phyloP scores from a whole-genome alignment of 2,888 invertebrate genomes.

The Mylabris sibirica region DNA sequence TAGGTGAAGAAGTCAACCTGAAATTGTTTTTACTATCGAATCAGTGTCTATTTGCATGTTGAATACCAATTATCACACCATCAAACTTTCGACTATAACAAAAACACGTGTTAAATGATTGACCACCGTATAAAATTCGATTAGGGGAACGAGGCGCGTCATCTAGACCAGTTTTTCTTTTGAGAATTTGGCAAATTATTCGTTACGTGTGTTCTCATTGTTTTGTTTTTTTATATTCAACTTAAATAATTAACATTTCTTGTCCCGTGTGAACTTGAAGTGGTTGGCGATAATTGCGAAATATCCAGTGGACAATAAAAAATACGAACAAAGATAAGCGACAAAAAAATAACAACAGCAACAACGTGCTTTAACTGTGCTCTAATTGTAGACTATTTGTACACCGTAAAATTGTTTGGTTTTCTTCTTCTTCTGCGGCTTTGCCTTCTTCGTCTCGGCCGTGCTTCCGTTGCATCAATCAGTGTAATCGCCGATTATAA shows the following conservation, averaged over 20 bases:
- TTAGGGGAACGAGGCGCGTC: neutral
- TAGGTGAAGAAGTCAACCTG: constrained; percentile 28
- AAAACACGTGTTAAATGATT: neutral
- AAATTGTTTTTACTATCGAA: constrained; percentile 23
- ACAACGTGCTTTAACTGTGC: constrained; percentile 24
- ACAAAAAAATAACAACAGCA: neutral
- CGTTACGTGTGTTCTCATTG: neutral
- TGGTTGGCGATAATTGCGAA: neutral
- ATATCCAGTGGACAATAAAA: neutral
- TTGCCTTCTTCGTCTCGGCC: neutral
- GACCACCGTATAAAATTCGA: neutral
- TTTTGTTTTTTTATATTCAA: too few species aligned
- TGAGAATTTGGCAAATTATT: neutral
- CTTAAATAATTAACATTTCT: neutral
- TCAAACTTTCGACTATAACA: neutral
- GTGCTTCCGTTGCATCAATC: constrained; percentile 28
- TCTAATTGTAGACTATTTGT: constrained; percentile 30
- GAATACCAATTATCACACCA: neutral
- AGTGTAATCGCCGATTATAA: constrained; percentile 15
- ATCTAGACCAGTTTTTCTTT: constrained; percentile 1
- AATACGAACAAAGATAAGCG: neutral
- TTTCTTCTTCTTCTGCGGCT: constrained; percentile 26
- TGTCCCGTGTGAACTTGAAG: neutral
- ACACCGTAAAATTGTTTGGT: constrained; percentile 30
- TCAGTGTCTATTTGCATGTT: constrained; percentile 18